phyloP scores from a whole-genome alignment of 2,113 vertebrate genomes.

The Tetrao urogallus region DNA sequence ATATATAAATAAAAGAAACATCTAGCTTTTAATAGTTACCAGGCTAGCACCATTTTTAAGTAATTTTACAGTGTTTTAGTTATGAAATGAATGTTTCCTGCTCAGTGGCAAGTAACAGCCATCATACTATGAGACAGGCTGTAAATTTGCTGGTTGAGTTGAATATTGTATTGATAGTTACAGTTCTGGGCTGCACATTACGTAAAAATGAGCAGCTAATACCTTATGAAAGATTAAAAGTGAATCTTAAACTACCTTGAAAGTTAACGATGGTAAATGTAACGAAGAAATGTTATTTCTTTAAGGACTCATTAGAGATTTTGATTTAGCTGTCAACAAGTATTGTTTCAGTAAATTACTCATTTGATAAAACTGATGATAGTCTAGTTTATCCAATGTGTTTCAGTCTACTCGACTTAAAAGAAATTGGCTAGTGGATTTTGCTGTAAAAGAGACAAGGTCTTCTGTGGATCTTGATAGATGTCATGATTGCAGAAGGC shows the following conservation, averaged over 20 bases:
- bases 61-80: slow-evolving; percentile 61
- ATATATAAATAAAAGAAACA: background rate
- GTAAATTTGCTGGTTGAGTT: slow-evolving; percentile 57
- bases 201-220: slow-evolving; percentile 38
- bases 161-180: slow-evolving; percentile 55
- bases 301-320: background rate
- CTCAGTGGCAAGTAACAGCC: slow-evolving; percentile 44
- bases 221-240: background rate
- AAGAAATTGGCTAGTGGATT: background rate
- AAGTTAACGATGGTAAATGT: background rate
- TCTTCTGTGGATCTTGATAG: background rate
- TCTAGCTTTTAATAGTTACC: slow-evolving; percentile 50
- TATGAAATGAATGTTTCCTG: slow-evolving; percentile 71
- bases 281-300: background rate
- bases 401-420: background rate
- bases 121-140: slow-evolving; percentile 54
- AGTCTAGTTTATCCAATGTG: background rate
- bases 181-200: slow-evolving; percentile 29
- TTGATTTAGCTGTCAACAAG: background rate
- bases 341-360: background rate
- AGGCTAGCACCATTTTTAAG: slow-evolving; percentile 49
- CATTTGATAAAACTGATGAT: background rate
- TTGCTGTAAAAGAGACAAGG: background rate
- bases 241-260: slow-evolving; percentile 25
- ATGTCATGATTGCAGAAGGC: background rate